phyloP scores from a whole-genome alignment of 2,888 invertebrate species.

The Enchytraeus crypticus region DNA sequence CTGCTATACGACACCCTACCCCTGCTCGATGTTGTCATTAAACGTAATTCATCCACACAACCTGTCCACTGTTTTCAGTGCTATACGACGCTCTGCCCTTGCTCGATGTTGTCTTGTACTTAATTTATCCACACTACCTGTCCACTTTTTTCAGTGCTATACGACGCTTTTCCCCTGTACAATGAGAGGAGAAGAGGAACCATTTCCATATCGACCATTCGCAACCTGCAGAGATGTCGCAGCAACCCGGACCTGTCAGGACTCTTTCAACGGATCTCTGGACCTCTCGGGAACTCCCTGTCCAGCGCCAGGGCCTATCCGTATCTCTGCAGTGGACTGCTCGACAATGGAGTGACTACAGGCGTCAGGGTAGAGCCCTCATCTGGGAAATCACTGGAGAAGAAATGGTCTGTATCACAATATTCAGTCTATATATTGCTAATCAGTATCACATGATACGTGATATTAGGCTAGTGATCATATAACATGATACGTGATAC shows the following conservation, averaged over 20 bases:
- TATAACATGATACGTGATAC: too few species aligned
- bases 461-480: too few species aligned
- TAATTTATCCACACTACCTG: not conserved
- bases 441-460: too few species aligned
- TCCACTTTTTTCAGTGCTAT: conserved; percentile 76
- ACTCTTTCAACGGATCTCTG: conserved; percentile 15
- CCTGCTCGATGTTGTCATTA: too few species aligned
- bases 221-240: conserved; percentile 48
- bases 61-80: too few species aligned
- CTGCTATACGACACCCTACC: too few species aligned
- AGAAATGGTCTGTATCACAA: too few species aligned
- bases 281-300: conserved; percentile 4
- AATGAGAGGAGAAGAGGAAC: conserved; percentile 68
- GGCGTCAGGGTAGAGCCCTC: too few species aligned
- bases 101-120: too few species aligned
- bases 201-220: conserved; percentile 34
- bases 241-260: conserved; percentile 53
- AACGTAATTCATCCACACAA: not conserved
- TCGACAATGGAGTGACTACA: not conserved
- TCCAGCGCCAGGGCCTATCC: not conserved
- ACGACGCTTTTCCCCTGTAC: conserved; percentile 91
- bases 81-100: too few species aligned
- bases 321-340: conserved; percentile 1
- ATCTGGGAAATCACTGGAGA: too few species aligned
- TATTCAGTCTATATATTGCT: too few species aligned